Evolutionary conservation across 2,113 vertebrate genomes (phyloP), one percentile per base, ranked within the genome.

Genomic region (Podiceps cristatus): DNA sequence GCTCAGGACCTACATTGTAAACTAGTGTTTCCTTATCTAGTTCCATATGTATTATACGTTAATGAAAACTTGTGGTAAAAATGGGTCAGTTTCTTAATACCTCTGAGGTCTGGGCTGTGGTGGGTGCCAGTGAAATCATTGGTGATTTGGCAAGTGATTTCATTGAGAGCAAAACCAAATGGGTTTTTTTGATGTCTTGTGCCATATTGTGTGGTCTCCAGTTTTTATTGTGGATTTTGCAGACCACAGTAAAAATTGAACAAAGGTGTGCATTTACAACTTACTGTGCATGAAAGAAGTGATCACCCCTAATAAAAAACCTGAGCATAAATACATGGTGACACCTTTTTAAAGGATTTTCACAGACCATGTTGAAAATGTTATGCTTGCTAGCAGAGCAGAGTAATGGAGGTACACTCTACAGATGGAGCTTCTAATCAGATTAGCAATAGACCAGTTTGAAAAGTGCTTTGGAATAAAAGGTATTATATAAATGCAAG

Each of bases 361-460:
- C 84, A 53, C 49, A 91, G 86, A 89, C 85, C 13, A 18, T 45
- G 87, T 95, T 97, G 92, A 93, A 95, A 96, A 91, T 28, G 29
- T 88, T 88, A 31, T 73, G 81, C 90, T 96, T 79, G 67, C 93
- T 95, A 94, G 64, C 52, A 88, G 71, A 89, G 83, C 82, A 63
- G 80, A 88, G 90, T 93, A 96, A 96, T 96, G 91, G 95, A 96
- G 90, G 95, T 95, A 58, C 87, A 90, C 87, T 96, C 95, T 86
- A 96, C 95, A 96, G 96, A 97, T 94, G 96, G 97, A 96, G 93
- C 88, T 96, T 95, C 96, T 96, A 94, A 97, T 96, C 93, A 97
- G 95, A 97, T 97, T 96, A 97, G 90, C 97, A 98, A 72, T 59
- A 90, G 62, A 97, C 79, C 95, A 97, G 97, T 97, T 96, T 97